Evolutionary conservation across 2,888 invertebrate genomes (phyloP).

Genomic region (Phaonia tiefii): DNA sequence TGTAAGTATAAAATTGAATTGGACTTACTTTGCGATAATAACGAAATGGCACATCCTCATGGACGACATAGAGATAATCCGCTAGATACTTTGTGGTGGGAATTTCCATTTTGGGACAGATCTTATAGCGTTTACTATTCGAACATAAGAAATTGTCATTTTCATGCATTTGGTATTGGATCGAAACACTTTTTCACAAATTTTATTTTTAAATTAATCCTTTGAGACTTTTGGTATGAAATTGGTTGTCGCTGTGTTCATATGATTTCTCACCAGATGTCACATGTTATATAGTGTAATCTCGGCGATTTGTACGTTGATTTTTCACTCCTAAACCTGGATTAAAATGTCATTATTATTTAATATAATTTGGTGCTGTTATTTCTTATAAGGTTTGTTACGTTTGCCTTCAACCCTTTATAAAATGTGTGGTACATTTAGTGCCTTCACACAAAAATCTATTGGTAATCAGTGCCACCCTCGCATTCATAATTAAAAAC

Average conservation of each 20-base stretch:
- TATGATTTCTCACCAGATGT: conserved; percentile 20
- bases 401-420: background rate
- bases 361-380: background rate
- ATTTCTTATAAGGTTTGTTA: background rate
- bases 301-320: conserved; percentile 41
- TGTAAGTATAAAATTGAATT: background rate
- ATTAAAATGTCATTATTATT: background rate
- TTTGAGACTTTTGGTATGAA: too few species aligned
- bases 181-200: conserved; percentile 20
- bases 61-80: conserved; percentile 80
- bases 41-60: conserved; percentile 80
- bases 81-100: conserved; percentile 80
- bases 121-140: conserved; percentile 77
- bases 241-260: conserved; percentile 11
- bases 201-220: too few species aligned
- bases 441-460: background rate
- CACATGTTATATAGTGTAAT: conserved; percentile 50
- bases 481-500: conserved; percentile 37
- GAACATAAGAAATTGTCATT: conserved; percentile 79
- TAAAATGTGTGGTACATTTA: background rate
- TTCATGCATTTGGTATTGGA: conserved; percentile 77
- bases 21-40: conserved; percentile 80
- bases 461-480: conserved; percentile 36
- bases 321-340: background rate
- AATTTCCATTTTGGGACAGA: conserved; percentile 80